phyloP scores from a whole-genome alignment of 1,140 invertebrate species.

The Copidosoma floridanum region DNA sequence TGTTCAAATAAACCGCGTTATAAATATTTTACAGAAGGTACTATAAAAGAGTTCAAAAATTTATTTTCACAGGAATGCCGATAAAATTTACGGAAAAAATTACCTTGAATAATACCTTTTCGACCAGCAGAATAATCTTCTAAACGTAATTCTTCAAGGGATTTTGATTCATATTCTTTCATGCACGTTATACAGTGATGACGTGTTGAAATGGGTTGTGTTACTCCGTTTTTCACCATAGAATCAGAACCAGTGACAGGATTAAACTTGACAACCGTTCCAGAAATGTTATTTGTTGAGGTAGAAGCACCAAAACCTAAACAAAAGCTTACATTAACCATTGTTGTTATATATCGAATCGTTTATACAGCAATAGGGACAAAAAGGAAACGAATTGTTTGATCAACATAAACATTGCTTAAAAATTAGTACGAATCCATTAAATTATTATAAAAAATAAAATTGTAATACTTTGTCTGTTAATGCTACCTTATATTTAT shows the following conservation, averaged over 20 bases:
- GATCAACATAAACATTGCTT: too few species aligned
- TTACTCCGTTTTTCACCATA: constrained; percentile 82
- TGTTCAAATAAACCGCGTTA: too few species aligned
- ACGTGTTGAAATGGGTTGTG: constrained; percentile 81
- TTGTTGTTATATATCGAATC: constrained; percentile 27
- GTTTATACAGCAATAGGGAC: too few species aligned
- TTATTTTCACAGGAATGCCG: too few species aligned
- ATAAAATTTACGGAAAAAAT: too few species aligned
- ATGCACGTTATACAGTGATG: constrained; percentile 96
- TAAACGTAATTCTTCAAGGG: constrained; percentile 86
- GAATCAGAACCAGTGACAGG: constrained; percentile 86
- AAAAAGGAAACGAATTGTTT: too few species aligned
- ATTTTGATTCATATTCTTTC: constrained; percentile 96
- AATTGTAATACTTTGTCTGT: too few species aligned
- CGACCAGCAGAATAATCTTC: constrained; percentile 91
- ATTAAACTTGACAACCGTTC: constrained; percentile 82
- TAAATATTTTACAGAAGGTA: too few species aligned
- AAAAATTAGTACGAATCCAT: too few species aligned
- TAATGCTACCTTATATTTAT: too few species aligned
- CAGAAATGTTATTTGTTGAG: constrained; percentile 53
- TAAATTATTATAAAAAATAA: too few species aligned
- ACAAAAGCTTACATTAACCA: constrained; percentile 29
- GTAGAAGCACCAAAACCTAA: constrained; percentile 60
- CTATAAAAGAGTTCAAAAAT: too few species aligned
- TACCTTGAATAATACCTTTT: constrained; percentile 69